phyloP scores from a whole-genome alignment of 2,797 vertebrate genomes.

The Arnoldichthys spilopterus region DNA sequence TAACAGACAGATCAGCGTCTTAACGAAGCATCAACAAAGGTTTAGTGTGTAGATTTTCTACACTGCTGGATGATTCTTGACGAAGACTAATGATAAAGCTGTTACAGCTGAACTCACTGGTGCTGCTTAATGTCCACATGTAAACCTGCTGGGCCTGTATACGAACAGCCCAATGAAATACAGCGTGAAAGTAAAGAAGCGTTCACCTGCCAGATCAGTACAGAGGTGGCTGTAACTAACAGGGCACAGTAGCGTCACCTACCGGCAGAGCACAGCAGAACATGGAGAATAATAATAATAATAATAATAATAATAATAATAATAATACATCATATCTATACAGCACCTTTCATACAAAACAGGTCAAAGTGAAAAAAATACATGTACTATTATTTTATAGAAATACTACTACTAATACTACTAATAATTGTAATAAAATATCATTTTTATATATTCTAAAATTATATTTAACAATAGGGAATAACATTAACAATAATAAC shows the following conservation, averaged over 20 bases:
- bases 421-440: no score
- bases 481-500: no score
- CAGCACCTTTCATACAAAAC: no score
- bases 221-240: not conserved
- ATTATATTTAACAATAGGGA: no score
- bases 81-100: not conserved
- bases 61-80: no score
- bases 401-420: no score
- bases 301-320: not conserved
- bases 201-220: not conserved
- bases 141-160: not conserved
- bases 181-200: not conserved
- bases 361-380: no score
- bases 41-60: no score
- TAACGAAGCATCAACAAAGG: no score
- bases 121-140: not conserved
- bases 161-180: not conserved
- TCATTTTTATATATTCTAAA: no score
- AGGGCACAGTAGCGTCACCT: slow-evolving; percentile 25
- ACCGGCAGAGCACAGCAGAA: not conserved
- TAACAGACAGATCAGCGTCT: not conserved
- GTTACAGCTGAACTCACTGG: not conserved
- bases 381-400: no score
- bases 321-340: not conserved
- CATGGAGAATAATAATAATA: not conserved